A percentile compares a stretch with the other conserved stretches of the same genome.
phyloP scores from a whole-genome alignment of 2,113 vertebrate species.

The Corythornis vintsioides region DNA sequence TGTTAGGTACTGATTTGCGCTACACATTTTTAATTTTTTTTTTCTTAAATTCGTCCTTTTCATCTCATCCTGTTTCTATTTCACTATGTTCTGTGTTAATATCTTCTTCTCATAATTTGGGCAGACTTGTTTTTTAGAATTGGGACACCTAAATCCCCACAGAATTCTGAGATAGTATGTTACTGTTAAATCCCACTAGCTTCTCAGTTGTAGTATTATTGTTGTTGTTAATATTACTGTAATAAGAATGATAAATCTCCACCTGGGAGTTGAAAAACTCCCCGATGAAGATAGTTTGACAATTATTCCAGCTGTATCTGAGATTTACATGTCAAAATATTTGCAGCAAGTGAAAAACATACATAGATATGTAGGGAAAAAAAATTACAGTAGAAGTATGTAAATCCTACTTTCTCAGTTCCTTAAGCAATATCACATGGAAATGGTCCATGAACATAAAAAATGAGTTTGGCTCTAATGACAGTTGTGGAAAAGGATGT shows the following conservation, averaged over 20 bases:
- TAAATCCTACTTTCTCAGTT: background rate
- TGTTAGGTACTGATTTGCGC: background rate
- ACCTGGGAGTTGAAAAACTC: background rate
- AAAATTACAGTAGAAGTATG: background rate
- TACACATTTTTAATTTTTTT: background rate
- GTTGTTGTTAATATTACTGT: background rate
- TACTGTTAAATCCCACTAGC: background rate
- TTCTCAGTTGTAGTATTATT: background rate
- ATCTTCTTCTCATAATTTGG: background rate
- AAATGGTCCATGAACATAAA: background rate
- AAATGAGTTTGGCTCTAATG: background rate
- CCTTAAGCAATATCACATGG: background rate
- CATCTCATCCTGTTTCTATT: background rate
- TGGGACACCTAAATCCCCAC: background rate
- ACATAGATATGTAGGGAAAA: background rate
- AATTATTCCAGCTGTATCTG: background rate
- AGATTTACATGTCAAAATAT: background rate
- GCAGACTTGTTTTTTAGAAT: background rate
- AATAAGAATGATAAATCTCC: background rate
- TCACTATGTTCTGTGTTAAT: background rate
- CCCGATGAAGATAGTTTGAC: background rate
- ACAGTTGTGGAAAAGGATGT: background rate
- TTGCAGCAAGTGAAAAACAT: background rate
- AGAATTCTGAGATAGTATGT: background rate
- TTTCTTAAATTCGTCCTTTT: background rate